Base-by-base conservation (phyloP, 2,888 invertebrate genomes). In the Subacronicta megacephala region DNA sequence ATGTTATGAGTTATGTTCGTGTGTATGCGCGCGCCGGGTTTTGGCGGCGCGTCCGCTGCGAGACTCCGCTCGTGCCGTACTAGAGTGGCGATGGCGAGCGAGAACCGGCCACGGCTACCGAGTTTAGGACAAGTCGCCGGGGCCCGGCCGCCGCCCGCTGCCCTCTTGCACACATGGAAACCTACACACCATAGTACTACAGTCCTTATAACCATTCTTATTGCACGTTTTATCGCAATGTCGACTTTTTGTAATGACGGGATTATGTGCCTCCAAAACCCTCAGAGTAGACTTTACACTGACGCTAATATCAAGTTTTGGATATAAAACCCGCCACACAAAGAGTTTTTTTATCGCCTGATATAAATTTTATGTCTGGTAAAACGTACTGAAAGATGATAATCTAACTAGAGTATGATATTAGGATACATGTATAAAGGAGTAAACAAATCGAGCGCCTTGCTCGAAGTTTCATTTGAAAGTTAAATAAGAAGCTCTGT, bases 21-120 rank as follows among this genome's bases (percentile, higher is more conserved):
- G 73, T 79, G 73, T 59, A 53, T 84, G 85, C 85, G 89, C 89
- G 87, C 89, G 87, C 84, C 81, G 81, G 58, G 46, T 63, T 35
- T 62, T 73, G 18, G 76, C 72, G 70, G 71, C 84, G 83, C 93
- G 93, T 89, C 93, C 92, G 90, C 68, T 79, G 79, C 84, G 84
- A 78, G 75, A 79, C 81, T 89, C 77, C 79, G 88, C 82, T 81
- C 82, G 91, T 90, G 85, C 86, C 83, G 87, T 92, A 93, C 93
- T 93, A 92, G 89, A 78, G 77, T 72, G 73, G 75, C 75, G 74
- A 75, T 74, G 80, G 56, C 59, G n/a, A n/a, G n/a, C 46, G 62
- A 81, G 83, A 79, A 77, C 82, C 84, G 82, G 83, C 82, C 81
- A 75, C 65, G 80, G 87, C 85, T 87, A 87, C 84, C 80, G 83